Percentiles rank a stretch among this genome's conserved stretches.
Conservation (phyloP, 2,888 invertebrate genomes). For the Periphyllus acericola region DNA sequence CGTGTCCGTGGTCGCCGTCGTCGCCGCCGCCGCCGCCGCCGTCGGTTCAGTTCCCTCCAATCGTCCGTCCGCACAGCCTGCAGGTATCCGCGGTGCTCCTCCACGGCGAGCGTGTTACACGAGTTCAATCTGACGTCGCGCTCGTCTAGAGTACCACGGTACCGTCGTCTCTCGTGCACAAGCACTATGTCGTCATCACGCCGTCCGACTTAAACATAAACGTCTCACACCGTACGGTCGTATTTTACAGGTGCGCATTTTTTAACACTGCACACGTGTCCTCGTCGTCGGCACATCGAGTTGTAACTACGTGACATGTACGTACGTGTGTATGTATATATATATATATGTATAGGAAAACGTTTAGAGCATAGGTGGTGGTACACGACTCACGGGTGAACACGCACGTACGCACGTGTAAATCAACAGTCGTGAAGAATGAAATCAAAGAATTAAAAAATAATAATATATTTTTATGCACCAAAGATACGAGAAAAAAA, state of each 20-base stretch:
- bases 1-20: not conserved
- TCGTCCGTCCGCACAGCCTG: slow-evolving; percentile 14
- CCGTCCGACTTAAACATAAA: too few species aligned
- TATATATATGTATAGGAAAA: too few species aligned
- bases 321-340: too few species aligned
- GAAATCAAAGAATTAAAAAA: too few species aligned
- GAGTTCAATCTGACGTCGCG: not conserved
- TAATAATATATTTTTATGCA: not conserved
- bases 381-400: not conserved
- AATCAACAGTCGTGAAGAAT: too few species aligned
- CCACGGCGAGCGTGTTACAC: not conserved
- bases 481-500: not conserved
- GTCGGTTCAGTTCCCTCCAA: slow-evolving; percentile 54
- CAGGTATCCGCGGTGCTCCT: not conserved
- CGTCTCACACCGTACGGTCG: too few species aligned
- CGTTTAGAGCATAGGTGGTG: too few species aligned
- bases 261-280: too few species aligned
- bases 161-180: not conserved
- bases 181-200: not conserved
- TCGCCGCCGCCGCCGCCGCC: not conserved
- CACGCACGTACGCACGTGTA: too few species aligned
- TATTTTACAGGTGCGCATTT: too few species aligned
- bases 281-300: too few species aligned
- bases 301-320: too few species aligned
- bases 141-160: not conserved